Base-by-base conservation (phyloP, 1,140 invertebrate species). In the Neodiprion virginianus region DNA sequence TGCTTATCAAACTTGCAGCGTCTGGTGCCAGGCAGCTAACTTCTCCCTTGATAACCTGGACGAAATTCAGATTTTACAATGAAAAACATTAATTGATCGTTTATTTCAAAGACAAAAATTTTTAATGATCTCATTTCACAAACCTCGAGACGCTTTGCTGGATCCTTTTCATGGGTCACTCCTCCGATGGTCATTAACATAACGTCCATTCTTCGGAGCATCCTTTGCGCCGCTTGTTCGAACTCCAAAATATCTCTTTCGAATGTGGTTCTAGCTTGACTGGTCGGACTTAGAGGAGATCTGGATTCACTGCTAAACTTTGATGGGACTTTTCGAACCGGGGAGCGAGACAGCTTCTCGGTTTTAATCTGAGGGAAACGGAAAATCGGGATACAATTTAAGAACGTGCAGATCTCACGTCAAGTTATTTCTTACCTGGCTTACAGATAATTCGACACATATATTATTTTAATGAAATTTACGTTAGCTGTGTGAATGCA, bases 1-100 rank as follows among this genome's bases (percentile, higher is more conserved):
- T 92, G 12, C 94, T 95, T 67, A 96, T 95, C 17, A 95, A 86
- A 67, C 92, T 92, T 11, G 94, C 94, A 71, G 94, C 94, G 84
- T 95, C 94, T 0, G 94, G 94, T 8, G 95, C 94, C 72, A 95
- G 83, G 68, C 87, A 88, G 48, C 91, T 91, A 49, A 93, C 82
- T 85, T 93, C 92, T 75, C 89, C 88, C 78, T 93, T 93, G 49
- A 93, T 80, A 70, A 92, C 89, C 92, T 93, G 75, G 28, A 1
- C 8, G n/a, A 48, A 61, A 73, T 68, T 48, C 17, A 68, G 8
- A 67, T n/a, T 67, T 73, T 28, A 28, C 50, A 10, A 23, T 11
- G 53, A 67, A 69, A 72, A 72, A 40, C 21, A 48, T 48, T 7
- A 8, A n/a, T 14, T 28, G 21, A 66, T 3, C 1, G 14, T 14